These are phyloP conservation scores for Chascanopsetta lugubris DNA, from an alignment of 2,113 vertebrate species.

Conservation along the genomic window DNA sequence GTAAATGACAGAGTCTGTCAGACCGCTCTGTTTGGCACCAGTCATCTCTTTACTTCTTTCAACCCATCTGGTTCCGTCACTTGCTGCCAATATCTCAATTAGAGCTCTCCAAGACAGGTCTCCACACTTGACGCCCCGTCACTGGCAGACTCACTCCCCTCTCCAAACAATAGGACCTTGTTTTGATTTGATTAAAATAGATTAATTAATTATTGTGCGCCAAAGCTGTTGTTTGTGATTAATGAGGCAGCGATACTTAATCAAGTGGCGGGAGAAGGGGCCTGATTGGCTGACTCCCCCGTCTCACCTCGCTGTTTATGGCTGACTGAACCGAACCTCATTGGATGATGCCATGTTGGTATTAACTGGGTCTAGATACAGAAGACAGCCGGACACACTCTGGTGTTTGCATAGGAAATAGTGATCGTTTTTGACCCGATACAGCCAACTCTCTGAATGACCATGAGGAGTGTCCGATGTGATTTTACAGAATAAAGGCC, in stretches of 20 bases:
- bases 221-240: conserved; percentile 78
- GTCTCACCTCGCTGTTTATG: conserved; percentile 46
- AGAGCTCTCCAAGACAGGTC: conserved; percentile 43
- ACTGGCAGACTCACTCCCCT: conserved; percentile 74
- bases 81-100: conserved; percentile 55
- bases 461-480: background rate
- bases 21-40: conserved; percentile 13
- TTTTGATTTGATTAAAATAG: conserved; percentile 82
- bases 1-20: conserved; percentile 46
- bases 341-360: background rate
- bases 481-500: background rate
- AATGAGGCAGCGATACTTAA: conserved; percentile 64
- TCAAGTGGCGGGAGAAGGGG: conserved; percentile 53
- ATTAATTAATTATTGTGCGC: conserved; percentile 81
- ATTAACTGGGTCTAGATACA: background rate
- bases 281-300: conserved; percentile 39
- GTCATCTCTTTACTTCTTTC: conserved; percentile 34
- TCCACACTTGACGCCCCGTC: conserved; percentile 31
- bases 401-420: background rate
- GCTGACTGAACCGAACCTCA: conserved; percentile 15
- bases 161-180: conserved; percentile 80
- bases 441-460: background rate
- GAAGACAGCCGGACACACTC: background rate
- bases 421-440: background rate
- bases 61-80: conserved; percentile 50